Evolutionary conservation across 2,888 invertebrate genomes (phyloP), one percentile per base, ranked within the genome.

Genomic region (Arrhopalites spinosus): DNA sequence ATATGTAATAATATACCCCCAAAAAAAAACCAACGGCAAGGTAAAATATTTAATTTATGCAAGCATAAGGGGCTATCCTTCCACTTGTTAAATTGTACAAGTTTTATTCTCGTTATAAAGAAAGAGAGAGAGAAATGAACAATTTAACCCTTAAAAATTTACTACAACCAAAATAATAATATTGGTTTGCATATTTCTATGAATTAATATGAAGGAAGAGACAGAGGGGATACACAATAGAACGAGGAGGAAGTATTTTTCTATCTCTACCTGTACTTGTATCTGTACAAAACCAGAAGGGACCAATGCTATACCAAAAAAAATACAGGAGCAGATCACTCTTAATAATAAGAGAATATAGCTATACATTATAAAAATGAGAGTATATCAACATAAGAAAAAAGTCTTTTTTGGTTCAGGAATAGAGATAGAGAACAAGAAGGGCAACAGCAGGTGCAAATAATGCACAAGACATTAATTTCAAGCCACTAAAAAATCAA

Each of bases 361-460:
- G n/a, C n/a, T n/a, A n/a, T n/a, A n/a, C n/a, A n/a, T n/a, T n/a
- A n/a, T n/a, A n/a, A 29, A 23, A 69, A 69, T 20, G 61, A 69
- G 70, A 61, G 11, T 36, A 36, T 7, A 36, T 36, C 5, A 11
- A 36, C 11, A 36, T 36, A 11, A 7, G 59, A 11, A 64, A 3
- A 36, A 36, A 36, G 5, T 36, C 36, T 36, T 36, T n/a, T n/a
- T n/a, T n/a, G n/a, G 43, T 25, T 27, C 20, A 29, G 53, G 43
- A n/a, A 67, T 29, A 67, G n/a, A n/a, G n/a, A 36, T 17, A 43
- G n/a, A 56, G 50, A 27, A 43, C 27, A 71, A 75, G 77, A 76
- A 76, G 67, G 75, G 77, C 67, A 77, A 77, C 81, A 81, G 77
- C 81, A 81, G 81, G 81, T 81, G 81, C 80, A 81, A 81, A 81